phyloP scores from a whole-genome alignment of 1,140 invertebrate species.

The Fopius arisanus region DNA sequence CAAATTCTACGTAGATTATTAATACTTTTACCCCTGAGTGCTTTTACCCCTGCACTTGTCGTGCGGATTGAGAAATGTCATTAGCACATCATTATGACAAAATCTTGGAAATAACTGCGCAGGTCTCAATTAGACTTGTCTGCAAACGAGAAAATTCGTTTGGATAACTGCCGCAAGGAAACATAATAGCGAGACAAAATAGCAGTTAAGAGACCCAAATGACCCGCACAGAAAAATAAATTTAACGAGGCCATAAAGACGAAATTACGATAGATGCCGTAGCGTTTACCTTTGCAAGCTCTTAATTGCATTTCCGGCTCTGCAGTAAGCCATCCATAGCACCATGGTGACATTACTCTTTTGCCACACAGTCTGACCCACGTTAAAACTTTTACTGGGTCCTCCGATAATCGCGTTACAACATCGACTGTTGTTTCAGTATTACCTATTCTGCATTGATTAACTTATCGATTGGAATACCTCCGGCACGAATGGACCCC shows the following conservation, averaged over 20 bases:
- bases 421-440: neutral
- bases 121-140: too few species aligned
- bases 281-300: neutral
- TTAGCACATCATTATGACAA: too few species aligned
- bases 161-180: too few species aligned
- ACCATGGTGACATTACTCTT: neutral
- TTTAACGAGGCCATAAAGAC: neutral
- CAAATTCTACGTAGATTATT: too few species aligned
- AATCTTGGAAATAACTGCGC: too few species aligned
- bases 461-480: neutral
- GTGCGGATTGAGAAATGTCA: too few species aligned
- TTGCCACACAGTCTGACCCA: neutral
- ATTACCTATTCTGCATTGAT: neutral
- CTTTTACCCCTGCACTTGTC: too few species aligned
- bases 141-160: too few species aligned
- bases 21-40: too few species aligned
- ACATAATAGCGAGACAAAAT: too few species aligned
- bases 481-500: too few species aligned
- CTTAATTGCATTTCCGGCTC: neutral
- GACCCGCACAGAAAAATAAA: neutral
- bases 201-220: neutral
- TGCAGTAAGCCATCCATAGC: too few species aligned
- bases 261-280: slow-evolving; percentile 1
- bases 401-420: slow-evolving; percentile 27
- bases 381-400: slow-evolving; percentile 27